Evolutionary conservation across 2,797 vertebrate species (phyloP).

Genomic region (Coendou prehensilis): DNA sequence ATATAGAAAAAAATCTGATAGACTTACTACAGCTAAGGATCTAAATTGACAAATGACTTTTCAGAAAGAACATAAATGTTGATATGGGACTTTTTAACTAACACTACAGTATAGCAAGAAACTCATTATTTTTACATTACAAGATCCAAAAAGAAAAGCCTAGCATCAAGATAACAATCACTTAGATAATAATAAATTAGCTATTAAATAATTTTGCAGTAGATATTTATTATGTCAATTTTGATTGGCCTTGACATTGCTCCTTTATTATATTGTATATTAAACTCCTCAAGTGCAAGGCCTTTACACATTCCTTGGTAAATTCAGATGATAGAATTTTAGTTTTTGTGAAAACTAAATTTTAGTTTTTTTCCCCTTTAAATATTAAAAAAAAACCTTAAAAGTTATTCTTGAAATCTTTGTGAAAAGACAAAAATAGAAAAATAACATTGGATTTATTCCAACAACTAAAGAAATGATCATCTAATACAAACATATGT

Average conservation of each 20-base stretch:
- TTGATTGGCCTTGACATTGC: neutral
- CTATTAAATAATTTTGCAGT: neutral
- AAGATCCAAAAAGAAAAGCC: neutral
- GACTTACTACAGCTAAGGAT: neutral
- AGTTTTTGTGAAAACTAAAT: neutral
- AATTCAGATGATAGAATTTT: neutral
- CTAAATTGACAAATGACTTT: neutral
- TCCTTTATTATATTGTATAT: neutral
- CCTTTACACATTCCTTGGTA: neutral
- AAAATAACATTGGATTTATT: constrained; percentile 22
- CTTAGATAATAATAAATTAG: neutral
- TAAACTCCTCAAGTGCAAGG: neutral
- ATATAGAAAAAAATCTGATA: neutral
- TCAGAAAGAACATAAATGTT: neutral
- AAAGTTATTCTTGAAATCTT: neutral
- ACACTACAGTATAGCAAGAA: neutral
- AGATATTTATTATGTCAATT: neutral
- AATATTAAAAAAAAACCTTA: neutral
- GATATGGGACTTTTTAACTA: neutral
- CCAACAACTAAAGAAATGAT: neutral
- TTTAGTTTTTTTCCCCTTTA: neutral
- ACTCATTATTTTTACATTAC: neutral
- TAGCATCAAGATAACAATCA: neutral
- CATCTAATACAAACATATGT: constrained; percentile 51
- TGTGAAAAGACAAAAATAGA: neutral